These are phyloP conservation scores for Bergia sp. DNA, from an alignment of 92 coral and sea anemone genomes.

Conservation along the genomic window DNA sequence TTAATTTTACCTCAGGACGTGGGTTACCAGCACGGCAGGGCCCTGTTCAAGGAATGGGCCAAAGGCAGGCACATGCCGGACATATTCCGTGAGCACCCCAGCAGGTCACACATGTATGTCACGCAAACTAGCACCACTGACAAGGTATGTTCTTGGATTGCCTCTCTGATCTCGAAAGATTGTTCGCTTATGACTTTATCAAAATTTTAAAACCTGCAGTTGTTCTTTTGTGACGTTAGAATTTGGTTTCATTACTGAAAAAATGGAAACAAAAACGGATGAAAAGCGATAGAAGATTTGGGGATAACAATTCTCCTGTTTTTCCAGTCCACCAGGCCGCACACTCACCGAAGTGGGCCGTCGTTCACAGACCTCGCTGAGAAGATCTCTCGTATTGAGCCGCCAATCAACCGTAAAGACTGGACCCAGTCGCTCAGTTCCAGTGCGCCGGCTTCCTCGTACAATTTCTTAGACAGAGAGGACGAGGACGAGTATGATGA, in stretches of 20 bases:
- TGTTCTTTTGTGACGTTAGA: no score
- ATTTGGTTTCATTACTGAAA: no score
- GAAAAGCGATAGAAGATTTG: no score
- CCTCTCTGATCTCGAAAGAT: not conserved
- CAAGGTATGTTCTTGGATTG: slow-evolving; percentile 27
- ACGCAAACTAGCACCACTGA: slow-evolving; percentile 71
- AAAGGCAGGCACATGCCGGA: slow-evolving; percentile 84
- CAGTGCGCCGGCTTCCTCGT: slow-evolving; percentile 76
- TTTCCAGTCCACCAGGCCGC: slow-evolving; percentile 46
- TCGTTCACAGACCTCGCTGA: slow-evolving; percentile 94
- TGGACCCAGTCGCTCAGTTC: slow-evolving; percentile 70
- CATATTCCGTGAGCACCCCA: slow-evolving; percentile 80
- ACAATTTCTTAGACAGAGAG: slow-evolving; percentile 63
- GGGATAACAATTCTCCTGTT: no score
- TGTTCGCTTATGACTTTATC: not conserved
- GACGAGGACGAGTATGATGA: slow-evolving; percentile 92
- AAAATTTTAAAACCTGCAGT: not conserved
- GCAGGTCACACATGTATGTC: slow-evolving; percentile 67
- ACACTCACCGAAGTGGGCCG: slow-evolving; percentile 54
- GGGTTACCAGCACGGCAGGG: slow-evolving; percentile 92
- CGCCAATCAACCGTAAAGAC: slow-evolving; percentile 75
- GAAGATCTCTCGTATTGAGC: slow-evolving; percentile 94
- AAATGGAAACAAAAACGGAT: no score
- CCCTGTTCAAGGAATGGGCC: slow-evolving; percentile 83
- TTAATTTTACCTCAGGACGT: slow-evolving; percentile 65